Conservation (phyloP, 2,888 invertebrate genomes). For the Amiota minor region DNA sequence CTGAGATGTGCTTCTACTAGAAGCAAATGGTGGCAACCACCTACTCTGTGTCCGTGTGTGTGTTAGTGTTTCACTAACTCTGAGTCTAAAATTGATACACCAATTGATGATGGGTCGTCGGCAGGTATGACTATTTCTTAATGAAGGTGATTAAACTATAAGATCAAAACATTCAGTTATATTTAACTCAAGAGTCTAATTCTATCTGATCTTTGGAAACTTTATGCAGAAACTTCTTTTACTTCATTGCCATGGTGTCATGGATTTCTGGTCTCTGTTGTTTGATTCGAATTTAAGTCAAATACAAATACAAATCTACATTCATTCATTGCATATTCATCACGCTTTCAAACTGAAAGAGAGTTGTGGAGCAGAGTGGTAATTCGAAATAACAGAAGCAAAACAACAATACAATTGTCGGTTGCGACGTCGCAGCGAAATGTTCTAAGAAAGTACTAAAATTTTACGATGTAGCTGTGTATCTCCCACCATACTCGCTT, state of each 20-base stretch:
- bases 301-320: background rate
- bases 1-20: slow-evolving; percentile 65
- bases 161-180: too few species aligned
- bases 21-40: background rate
- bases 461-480: slow-evolving; percentile 26
- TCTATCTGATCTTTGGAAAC: too few species aligned
- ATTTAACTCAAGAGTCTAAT: too few species aligned
- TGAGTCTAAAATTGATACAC: too few species aligned
- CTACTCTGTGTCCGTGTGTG: too few species aligned
- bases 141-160: too few species aligned
- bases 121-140: too few species aligned
- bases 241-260: too few species aligned
- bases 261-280: background rate
- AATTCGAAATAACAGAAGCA: background rate
- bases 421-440: background rate
- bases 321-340: slow-evolving; percentile 32
- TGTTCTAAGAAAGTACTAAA: slow-evolving; percentile 23
- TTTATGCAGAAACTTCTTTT: too few species aligned
- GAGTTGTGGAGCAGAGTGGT: background rate
- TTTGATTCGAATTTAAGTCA: background rate
- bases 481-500: background rate
- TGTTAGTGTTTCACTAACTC: too few species aligned
- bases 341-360: slow-evolving; percentile 3
- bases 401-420: background rate
- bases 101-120: too few species aligned